Conservation (phyloP, 2,113 vertebrate species). For the Cranoglanis bouderius region DNA sequence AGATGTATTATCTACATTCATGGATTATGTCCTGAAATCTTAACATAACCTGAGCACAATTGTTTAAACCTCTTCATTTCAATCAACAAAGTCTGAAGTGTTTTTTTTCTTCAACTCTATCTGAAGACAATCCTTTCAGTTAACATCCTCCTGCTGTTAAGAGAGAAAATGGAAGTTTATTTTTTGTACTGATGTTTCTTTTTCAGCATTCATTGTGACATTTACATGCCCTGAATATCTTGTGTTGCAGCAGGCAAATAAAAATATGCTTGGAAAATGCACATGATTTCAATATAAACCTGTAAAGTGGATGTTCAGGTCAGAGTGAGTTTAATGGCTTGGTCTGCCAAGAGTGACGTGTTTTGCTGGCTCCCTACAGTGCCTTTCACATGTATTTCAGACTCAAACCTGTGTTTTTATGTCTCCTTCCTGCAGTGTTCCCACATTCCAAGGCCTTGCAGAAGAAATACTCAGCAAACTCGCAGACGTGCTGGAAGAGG, state of each 20-base stretch:
- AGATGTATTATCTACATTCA: too few relatives aligned
- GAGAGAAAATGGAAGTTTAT: background rate
- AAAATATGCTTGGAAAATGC: background rate
- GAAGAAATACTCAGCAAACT: conserved; percentile 95
- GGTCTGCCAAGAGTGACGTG: background rate
- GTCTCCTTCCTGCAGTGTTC: conserved; percentile 79
- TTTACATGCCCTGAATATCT: background rate
- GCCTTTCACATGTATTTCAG: background rate
- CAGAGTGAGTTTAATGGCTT: background rate
- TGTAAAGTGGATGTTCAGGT: background rate
- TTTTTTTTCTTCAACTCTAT: background rate
- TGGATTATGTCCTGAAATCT: too few relatives aligned
- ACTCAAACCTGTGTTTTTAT: conserved; percentile 2
- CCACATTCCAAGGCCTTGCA: conserved; percentile 89
- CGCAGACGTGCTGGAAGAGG: conserved; percentile 95
- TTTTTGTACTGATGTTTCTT: too few relatives aligned
- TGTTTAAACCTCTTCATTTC: background rate
- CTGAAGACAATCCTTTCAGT: background rate
- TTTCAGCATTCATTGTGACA: background rate
- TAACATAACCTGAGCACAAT: background rate
- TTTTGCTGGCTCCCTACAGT: conserved; percentile 10
- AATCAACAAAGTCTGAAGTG: background rate
- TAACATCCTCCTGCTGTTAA: background rate
- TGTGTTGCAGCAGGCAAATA: background rate
- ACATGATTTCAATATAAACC: background rate